Base-by-base conservation (phyloP, 2,888 invertebrate species). In the Dastarcus helophoroides region DNA sequence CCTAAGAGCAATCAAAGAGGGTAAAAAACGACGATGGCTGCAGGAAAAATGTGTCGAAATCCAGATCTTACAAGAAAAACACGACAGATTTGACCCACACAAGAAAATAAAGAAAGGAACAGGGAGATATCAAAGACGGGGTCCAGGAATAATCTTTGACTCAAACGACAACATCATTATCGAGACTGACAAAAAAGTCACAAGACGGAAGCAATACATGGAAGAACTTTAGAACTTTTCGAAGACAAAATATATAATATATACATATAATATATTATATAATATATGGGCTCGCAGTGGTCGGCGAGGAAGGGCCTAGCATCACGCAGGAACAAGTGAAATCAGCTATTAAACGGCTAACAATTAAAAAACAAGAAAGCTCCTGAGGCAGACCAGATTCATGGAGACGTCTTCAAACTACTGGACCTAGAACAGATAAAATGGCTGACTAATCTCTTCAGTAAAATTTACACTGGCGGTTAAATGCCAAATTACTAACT, bases 61-160 rank as follows among this genome's bases (percentile, higher is more conserved):
- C n/a, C n/a, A n/a, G n/a, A n/a, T n/a, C n/a, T n/a, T n/a, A n/a
- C n/a, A n/a, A n/a, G n/a, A n/a, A n/a, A n/a, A n/a, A 8, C 10
- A 25, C 15, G 25, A 25, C 14, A 15, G 7, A 8, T 25, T 25
- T 25, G 15, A 25, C 10, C 7, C 15, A 8, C 25, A 25, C 25
- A 4, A 10, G 10, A 24, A 24, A n/a, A 2, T 25, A 4, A 25
- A 25, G 14, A 15, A 25, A 25, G 24, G 8, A 3, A 9, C 24
- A 10, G 24, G 24, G 4, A 3, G 7, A 10, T 10, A 7, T 10
- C 12, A 14, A 10, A n/a, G 3, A 14, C 12, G 10, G 14, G 8
- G 14, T n/a, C n/a, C 11, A n/a, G 24, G 24, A 14, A 24, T 24
- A 12, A 10, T 24, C n/a, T 7, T 9, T 14, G 9, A 22, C 6